Percentiles rank a stretch among this genome's conserved stretches.
phyloP scores from a whole-genome alignment of 2,888 invertebrate genomes.

The Caenorhabditis sp. region DNA sequence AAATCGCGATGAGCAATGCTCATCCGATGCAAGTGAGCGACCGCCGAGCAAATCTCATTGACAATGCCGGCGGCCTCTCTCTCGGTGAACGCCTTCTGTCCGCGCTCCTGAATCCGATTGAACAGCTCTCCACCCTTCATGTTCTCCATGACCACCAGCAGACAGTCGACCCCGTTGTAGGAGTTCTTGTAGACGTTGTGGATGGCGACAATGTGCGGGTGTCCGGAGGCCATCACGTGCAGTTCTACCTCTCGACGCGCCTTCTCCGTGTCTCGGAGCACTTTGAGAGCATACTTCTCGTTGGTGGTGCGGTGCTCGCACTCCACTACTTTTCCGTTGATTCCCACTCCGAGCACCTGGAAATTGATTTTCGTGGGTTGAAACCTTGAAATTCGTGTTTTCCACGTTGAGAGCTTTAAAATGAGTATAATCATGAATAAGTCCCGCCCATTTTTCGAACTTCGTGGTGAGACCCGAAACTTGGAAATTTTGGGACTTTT shows the following conservation, averaged over 20 bases:
- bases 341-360: conserved; percentile 94
- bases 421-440: too few species aligned
- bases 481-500: too few species aligned
- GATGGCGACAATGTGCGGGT: conserved; percentile 94
- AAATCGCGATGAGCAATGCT: conserved; percentile 98
- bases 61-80: conserved; percentile 94
- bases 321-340: conserved; percentile 98
- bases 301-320: conserved; percentile 90
- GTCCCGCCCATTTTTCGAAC: too few species aligned
- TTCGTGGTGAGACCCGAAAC: too few species aligned
- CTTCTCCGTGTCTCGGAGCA: conserved; percentile 93
- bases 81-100: conserved; percentile 96
- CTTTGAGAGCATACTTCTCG: conserved; percentile 93
- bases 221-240: conserved; percentile 94
- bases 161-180: conserved; percentile 93
- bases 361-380: too few species aligned
- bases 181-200: conserved; percentile 97
- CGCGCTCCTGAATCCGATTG: conserved; percentile 95
- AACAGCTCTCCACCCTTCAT: conserved; percentile 99
- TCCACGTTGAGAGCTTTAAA: too few species aligned
- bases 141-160: conserved; percentile 99
- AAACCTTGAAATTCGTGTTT: too few species aligned
- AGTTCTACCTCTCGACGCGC: conserved; percentile 93
- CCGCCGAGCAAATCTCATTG: conserved; percentile 96
- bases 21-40: conserved; percentile 93